Conservation (phyloP, 2,113 vertebrate genomes). For the Sylvilagus bachmani region DNA sequence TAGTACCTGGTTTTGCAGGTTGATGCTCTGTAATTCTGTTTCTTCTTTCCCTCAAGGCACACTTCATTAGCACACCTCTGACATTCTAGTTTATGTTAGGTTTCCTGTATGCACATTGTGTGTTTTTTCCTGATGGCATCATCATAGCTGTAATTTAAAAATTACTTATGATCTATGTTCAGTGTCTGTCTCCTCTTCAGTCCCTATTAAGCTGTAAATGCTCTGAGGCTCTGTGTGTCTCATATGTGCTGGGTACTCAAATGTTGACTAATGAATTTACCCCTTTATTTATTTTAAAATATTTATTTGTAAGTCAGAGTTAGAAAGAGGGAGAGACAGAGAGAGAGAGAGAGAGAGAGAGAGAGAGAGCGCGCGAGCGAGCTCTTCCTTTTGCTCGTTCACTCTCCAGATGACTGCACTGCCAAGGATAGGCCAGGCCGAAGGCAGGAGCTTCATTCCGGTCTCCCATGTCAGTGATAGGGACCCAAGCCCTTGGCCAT, state of each 20-base stretch:
- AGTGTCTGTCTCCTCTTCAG: neutral
- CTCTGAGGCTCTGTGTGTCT: neutral
- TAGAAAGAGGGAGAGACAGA: too few relatives aligned
- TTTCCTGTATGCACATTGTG: neutral
- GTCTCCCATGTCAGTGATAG: too few relatives aligned
- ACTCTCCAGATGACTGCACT: too few relatives aligned
- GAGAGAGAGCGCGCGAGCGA: too few relatives aligned
- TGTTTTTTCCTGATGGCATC: constrained; percentile 48
- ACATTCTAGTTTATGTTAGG: neutral
- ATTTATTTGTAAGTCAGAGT: too few relatives aligned
- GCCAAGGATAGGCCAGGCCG: too few relatives aligned
- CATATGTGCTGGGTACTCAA: neutral
- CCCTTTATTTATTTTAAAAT: neutral
- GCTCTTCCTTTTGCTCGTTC: too few relatives aligned
- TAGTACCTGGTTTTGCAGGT: neutral
- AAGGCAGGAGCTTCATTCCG: too few relatives aligned
- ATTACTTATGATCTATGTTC: neutral
- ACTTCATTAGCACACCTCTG: neutral
- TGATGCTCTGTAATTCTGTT: neutral
- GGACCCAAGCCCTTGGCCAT: too few relatives aligned
- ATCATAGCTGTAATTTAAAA: constrained; percentile 1
- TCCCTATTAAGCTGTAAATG: neutral
- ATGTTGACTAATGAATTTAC: neutral
- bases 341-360: too few relatives aligned
- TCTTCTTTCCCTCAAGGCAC: neutral